phyloP scores from a whole-genome alignment of 2,888 invertebrate species.

The Labia minor region DNA sequence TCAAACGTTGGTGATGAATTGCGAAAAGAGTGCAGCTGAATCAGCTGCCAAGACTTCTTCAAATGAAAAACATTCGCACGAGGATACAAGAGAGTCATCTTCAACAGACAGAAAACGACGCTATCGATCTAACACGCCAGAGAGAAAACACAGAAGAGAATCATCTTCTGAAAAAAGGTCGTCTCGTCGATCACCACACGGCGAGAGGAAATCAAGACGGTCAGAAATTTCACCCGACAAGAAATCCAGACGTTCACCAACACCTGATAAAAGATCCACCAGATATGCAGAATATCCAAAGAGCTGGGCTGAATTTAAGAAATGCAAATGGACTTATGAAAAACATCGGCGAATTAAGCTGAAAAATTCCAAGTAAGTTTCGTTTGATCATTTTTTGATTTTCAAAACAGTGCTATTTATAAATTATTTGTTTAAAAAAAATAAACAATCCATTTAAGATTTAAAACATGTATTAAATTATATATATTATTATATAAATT shows the following conservation, averaged over 20 bases:
- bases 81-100: neutral
- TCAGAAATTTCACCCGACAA: neutral
- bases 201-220: neutral
- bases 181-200: neutral
- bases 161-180: neutral
- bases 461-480: too few relatives aligned
- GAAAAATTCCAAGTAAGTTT: conserved; percentile 16
- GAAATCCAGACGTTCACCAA: neutral
- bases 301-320: conserved; percentile 23
- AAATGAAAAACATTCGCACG: neutral
- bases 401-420: too few relatives aligned
- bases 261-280: neutral
- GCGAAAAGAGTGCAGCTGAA: neutral
- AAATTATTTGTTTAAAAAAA: too few relatives aligned
- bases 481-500: too few relatives aligned
- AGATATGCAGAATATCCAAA: conserved; percentile 20
- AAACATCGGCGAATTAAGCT: conserved; percentile 23
- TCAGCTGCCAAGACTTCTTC: neutral
- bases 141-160: neutral
- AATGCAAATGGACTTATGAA: conserved; percentile 21
- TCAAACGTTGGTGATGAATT: neutral
- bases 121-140: neutral
- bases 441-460: too few relatives aligned
- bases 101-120: neutral
- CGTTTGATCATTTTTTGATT: too few relatives aligned